Evolutionary conservation across 2,113 vertebrate genomes (phyloP).

Genomic region (Chamaea fasciata): DNA sequence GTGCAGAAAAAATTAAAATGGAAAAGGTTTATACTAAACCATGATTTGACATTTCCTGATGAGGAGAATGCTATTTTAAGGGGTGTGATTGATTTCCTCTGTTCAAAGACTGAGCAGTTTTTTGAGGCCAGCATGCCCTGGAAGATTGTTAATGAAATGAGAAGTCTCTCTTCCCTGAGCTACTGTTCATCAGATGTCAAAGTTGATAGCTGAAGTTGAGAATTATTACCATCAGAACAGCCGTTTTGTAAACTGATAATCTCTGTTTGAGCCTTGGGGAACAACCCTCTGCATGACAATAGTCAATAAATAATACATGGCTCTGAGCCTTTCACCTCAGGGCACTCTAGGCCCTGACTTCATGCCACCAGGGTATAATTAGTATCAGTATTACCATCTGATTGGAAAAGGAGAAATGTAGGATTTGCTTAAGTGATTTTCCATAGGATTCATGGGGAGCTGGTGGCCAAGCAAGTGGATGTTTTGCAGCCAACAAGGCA

Average conservation of each 20-base stretch:
- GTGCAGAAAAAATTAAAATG: background rate
- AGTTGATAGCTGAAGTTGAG: background rate
- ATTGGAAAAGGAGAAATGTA: background rate
- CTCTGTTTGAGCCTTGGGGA: background rate
- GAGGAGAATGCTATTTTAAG: background rate
- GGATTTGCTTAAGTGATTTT: constrained; percentile 6
- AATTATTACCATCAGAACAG: constrained; percentile 22
- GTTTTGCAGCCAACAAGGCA: background rate
- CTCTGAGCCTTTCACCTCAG: constrained; percentile 12
- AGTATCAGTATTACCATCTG: background rate
- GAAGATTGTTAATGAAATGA: background rate
- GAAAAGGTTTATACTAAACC: background rate
- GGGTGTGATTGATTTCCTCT: background rate
- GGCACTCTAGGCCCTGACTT: background rate
- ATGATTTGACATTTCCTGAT: background rate
- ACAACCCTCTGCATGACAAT: background rate
- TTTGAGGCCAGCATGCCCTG: background rate
- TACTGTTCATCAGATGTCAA: constrained; percentile 9
- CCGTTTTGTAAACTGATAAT: constrained; percentile 34
- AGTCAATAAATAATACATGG: constrained; percentile 53
- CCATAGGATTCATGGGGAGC: background rate
- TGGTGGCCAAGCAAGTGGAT: background rate
- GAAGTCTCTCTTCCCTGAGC: background rate
- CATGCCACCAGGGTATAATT: background rate
- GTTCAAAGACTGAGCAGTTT: background rate